phyloP scores from a whole-genome alignment of 2,797 vertebrate species.

The Pogonophryne albipinna region DNA sequence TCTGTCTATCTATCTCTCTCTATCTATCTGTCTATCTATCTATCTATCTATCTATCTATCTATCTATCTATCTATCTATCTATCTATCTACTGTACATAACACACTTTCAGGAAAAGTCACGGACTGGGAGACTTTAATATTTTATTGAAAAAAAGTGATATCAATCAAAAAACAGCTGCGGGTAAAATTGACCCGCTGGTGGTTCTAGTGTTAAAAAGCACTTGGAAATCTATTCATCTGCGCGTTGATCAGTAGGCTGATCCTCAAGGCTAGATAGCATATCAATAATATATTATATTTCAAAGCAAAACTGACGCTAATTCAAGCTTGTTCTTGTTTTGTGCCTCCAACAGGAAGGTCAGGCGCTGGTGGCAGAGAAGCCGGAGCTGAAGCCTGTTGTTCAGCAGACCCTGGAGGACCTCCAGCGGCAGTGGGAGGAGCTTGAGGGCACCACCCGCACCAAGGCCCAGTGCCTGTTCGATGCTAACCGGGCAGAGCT shows the following conservation, averaged over 20 bases:
- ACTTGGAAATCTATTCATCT: neutral
- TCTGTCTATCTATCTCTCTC: fast-evolving
- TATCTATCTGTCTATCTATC: too few relatives aligned
- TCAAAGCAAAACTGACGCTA: neutral
- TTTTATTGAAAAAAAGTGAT: too few relatives aligned
- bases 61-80: too few relatives aligned
- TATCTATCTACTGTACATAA: too few relatives aligned
- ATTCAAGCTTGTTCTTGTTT: conserved; percentile 9
- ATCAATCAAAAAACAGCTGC: too few relatives aligned
- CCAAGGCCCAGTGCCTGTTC: conserved; percentile 93
- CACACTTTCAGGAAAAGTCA: too few relatives aligned
- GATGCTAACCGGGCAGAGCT: conserved; percentile 95
- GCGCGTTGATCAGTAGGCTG: neutral
- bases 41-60: too few relatives aligned
- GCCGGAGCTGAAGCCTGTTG: conserved; percentile 89
- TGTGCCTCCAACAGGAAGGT: conserved; percentile 86
- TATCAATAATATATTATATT: neutral
- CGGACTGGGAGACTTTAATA: too few relatives aligned
- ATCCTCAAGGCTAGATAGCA: neutral
- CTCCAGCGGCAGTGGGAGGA: conserved; percentile 92
- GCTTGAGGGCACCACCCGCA: conserved; percentile 90
- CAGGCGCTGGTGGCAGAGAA: conserved; percentile 90
- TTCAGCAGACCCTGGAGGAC: conserved; percentile 86
- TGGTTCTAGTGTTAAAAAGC: neutral
- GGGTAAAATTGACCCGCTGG: too few relatives aligned